Evolutionary conservation across 2,888 invertebrate species (phyloP), one percentile per base, ranked within the genome.

Genomic region (Ametastegia equiseti): DNA sequence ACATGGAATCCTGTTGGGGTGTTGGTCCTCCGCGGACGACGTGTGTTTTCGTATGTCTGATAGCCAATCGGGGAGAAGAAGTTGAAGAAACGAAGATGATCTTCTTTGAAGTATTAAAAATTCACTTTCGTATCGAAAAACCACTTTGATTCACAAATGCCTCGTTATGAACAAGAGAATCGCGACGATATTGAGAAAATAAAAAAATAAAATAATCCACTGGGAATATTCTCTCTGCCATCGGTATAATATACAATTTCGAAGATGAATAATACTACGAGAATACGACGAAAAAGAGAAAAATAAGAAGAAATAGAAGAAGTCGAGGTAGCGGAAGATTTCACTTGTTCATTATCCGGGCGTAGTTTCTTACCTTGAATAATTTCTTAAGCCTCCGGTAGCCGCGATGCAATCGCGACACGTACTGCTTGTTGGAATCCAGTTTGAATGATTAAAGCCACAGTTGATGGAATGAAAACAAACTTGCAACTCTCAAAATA

Each of bases 351-450:
- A 54, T 36, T 57, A 39, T 78, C 42, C 78, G 27, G 60, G 54
- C 11, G 27, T 50, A 13, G 30, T 78, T 54, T 83, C 89, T 91
- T 91, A 91, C 91, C 91, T 91, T 91, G 88, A 91, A 91, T 85
- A 91, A 87, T 87, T 91, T 90, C 87, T 91, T 91, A 89, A 91
- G 90, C 87, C 91, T 90, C 88, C 89, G 89, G 88, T 91, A 91
- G 90, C 91, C 91, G 91, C 91, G 91, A 91, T 90, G 90, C 86
- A 91, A 90, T 90, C 91, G 91, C 91, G 91, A 91, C 91, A 91
- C 88, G 89, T 89, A 91, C 87, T 91, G 91, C 90, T 91, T 91
- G 89, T 91, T 91, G 91, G 91, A 91, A 91, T 91, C 91, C 91
- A 91, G 91, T 89, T 91, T 91, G 91, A 90, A 86, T 88, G 88